Conservation (phyloP, 2,113 vertebrate species). For the Myrmecophaga tridactyla region DNA sequence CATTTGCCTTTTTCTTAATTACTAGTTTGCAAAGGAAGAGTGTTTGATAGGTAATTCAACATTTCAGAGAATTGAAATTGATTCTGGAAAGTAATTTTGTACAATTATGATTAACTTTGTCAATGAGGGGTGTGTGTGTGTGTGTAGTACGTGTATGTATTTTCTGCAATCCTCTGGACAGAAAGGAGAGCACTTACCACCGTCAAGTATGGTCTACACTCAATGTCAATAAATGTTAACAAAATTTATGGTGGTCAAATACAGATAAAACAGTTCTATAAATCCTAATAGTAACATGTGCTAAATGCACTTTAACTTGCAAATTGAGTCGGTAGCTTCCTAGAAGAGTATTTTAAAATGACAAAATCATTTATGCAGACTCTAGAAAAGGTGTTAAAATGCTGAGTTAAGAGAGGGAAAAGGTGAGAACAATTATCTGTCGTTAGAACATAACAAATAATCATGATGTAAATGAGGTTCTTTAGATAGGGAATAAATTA, state of each 20-base stretch:
- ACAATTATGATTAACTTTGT: background rate
- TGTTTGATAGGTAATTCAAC: conserved; percentile 40
- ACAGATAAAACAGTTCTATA: background rate
- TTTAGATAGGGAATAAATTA: conserved; percentile 45
- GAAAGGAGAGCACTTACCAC: background rate
- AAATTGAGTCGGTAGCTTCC: background rate
- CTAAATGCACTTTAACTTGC: background rate
- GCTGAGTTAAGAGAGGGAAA: background rate
- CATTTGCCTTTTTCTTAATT: conserved; percentile 40
- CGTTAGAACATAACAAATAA: conserved; percentile 57
- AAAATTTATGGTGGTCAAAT: background rate
- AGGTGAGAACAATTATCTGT: conserved; percentile 44
- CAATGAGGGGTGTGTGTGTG: background rate
- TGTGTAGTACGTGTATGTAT: background rate
- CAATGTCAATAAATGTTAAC: background rate
- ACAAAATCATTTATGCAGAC: conserved; percentile 10
- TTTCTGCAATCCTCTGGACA: background rate
- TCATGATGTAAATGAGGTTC: conserved; percentile 47
- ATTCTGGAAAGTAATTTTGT: conserved; percentile 37
- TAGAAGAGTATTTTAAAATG: conserved; percentile 31
- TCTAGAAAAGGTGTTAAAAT: conserved; percentile 37
- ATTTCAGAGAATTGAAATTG: conserved; percentile 30
- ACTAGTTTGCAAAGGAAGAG: conserved; percentile 40
- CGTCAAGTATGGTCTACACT: background rate
- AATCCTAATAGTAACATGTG: conserved; percentile 22